phyloP scores from a whole-genome alignment of 2,888 invertebrate genomes.

The Pasiphila rectangulata region DNA sequence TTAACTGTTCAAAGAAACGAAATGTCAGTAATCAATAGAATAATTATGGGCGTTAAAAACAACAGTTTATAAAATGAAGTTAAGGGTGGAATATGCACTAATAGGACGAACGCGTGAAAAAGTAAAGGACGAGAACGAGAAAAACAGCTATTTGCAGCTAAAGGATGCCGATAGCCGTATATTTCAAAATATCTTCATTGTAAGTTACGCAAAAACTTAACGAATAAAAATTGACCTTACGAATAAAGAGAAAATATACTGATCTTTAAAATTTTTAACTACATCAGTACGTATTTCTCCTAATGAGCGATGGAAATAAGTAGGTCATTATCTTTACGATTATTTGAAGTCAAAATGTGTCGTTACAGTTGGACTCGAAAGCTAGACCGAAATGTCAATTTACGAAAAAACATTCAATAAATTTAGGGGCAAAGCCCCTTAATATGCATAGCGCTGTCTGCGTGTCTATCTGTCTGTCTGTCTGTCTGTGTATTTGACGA shows the following conservation, averaged over 20 bases:
- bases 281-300: too few relatives aligned
- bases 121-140: neutral
- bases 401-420: too few relatives aligned
- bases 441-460: too few relatives aligned
- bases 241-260: neutral
- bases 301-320: too few relatives aligned
- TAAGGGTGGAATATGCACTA: neutral
- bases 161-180: neutral
- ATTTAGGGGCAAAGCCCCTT: too few relatives aligned
- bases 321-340: too few relatives aligned
- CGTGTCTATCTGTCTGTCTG: too few relatives aligned
- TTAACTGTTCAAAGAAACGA: neutral
- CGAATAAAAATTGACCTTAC: neutral
- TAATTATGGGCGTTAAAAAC: conserved; percentile 19
- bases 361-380: too few relatives aligned
- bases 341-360: too few relatives aligned
- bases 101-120: neutral
- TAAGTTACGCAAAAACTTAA: neutral
- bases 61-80: conserved; percentile 13
- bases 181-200: conserved; percentile 2
- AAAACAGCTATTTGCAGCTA: neutral
- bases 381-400: too few relatives aligned
- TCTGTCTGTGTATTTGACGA: too few relatives aligned
- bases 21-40: conserved; percentile 17
- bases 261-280: neutral